Base-by-base conservation (phyloP, 2,797 vertebrate species). In the Thripadectes ignobilis region DNA sequence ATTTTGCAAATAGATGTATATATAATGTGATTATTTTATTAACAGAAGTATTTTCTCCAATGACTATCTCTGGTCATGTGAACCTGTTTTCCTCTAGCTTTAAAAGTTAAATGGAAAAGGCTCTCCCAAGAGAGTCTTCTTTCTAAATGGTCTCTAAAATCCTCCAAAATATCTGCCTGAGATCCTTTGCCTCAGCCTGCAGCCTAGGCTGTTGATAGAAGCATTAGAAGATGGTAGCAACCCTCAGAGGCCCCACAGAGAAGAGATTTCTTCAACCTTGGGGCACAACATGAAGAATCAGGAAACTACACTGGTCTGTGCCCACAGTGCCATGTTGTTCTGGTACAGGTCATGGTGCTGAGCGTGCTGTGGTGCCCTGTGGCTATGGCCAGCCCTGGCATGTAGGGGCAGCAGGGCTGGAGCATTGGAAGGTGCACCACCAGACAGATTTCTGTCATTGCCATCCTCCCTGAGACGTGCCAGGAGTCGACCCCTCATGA, bases 361-460 rank as follows among this genome's bases (percentile, higher is more conserved):
- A 55, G 11, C 2, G 1, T 43, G n/a, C 7, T 32, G 27, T 0
- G 1, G 27, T 22, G 3, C 6, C 26, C 55, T 43, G 24, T 6
- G 14, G 11, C n/a, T 14, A 6, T 13, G 32, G 15, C 7, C 58
- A 72, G 12, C 14, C 15, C 26, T 27, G 21, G 11, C 16, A 32
- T 0, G 0, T 3, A 6, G 0, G 1, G 18, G 6, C 7, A 52
- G 48, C 1, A 6, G 21, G 14, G 10, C 24, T 48, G 14, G 21
- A 29, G 9, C 4, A 0, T 22, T 17, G 15, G 12, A 21, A 34
- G 20, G 2, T 7, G 6, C 12, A 43, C 45, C 29, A 49, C 6
- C 39, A 51, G 39, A 43, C 12, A 29, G 8, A 29, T 49, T 45
- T 59, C 26, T 26, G 32, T 72, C 3, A 1, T 4, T 71, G 30